Evolutionary conservation across 2,888 invertebrate genomes (phyloP), one percentile per base, ranked within the genome.

Genomic region (Sinentomon sp.): DNA sequence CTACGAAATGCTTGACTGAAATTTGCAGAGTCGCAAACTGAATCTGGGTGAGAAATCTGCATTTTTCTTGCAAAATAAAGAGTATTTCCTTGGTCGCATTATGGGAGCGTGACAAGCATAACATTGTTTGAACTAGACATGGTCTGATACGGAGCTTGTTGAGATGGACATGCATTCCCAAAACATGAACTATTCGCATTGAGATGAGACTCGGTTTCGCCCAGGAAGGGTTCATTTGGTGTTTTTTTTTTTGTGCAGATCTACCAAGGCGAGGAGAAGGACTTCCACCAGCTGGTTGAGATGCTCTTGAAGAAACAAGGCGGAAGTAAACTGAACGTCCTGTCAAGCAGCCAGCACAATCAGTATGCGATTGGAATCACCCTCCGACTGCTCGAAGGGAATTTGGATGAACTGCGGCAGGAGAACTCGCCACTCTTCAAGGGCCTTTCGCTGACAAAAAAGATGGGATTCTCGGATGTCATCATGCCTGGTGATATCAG

Each of bases 401-500:
- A 82, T 17, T 56, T 85, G 19, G 62, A 66, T 0, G 72, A 75
- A 36, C 75, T 82, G 1, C 62, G 64, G n/a, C 68, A 68, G 44
- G 75, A 76, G 43, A 68, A 73, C 47, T 71, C 75, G 2, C 52
- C 74, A 25, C 53, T 74, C 25, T 72, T 76, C 49, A 74, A 73
- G 52, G 78, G 78, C 39, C 70, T 80, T 3, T 68, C 76, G 19
- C 62, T 82, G 13, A 78, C 83, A 6, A 67, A 65, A 27, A 87
- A 87, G 53, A 64, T 83, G 35, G 85, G 87, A 4, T 87, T 87
- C 50, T 76, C 87, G 25, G 87, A 89, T 57, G 75, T 87, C 33
- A 85, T 89, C 35, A 83, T 85, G 76, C 87, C 89, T 0, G 87
- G 87, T 7, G 80, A 82, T 51, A 76, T 82, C 6, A 35, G 35